Base-by-base conservation (phyloP, 2,113 vertebrate genomes). In the Ammodytes marinus region DNA sequence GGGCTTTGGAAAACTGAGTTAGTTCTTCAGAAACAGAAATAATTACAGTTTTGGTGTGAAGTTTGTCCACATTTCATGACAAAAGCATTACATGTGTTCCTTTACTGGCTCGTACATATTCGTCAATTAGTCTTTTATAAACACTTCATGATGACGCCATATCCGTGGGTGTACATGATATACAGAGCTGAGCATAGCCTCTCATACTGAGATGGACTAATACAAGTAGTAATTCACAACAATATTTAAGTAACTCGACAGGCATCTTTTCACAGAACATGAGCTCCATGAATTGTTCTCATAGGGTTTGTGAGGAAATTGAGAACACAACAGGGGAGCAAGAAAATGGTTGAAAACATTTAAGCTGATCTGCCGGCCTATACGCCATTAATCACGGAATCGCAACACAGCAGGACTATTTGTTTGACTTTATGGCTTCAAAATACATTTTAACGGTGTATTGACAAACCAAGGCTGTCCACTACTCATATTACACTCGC, bases 261-360 rank as follows among this genome's bases (percentile, higher is more conserved):
- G 71, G 59, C 72, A 49, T 61, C 43, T 52, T 80, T 89, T 77
- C 60, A 75, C 45, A 66, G 8, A 59, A 64, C 4, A 61, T 27
- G 7, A 68, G 55, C 46, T 72, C 60, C 27, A 37, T 82, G 65
- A 84, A 83, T 89, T 80, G 74, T 69, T 82, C 69, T 80, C 52
- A 43, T 73, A 69, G 61, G 65, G 83, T 89, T 87, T 64, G 50
- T 69, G 67, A 88, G 74, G 74, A 58, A 83, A 78, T 63, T 75
- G 72, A 86, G 64, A 78, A 79, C 72, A 77, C 74, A 73, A 72
- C 69, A 60, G 68, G 76, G 85, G 85, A 86, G 80, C 66, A 49
- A 42, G 66, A 75, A 87, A 77, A 69, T 69, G 75, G 79, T 67
- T 65, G 79, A 92, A 92, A 87, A 84, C 80, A 81, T 82, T 87